Base-by-base conservation (phyloP, 2,797 vertebrate genomes). In the Smutsia temminckii region DNA sequence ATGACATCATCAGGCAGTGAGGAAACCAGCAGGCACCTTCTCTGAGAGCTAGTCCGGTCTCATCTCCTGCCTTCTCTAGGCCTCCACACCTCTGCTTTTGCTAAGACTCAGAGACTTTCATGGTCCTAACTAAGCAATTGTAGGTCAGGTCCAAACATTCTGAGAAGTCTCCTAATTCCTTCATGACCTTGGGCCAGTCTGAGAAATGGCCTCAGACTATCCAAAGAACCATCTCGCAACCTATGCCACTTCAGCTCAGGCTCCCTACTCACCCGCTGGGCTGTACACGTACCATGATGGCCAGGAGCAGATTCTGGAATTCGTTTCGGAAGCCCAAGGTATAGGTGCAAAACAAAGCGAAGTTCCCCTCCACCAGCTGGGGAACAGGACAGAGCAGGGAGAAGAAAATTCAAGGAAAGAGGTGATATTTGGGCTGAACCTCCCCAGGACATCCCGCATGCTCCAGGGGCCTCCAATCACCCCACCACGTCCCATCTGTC, bases 341-440 rank as follows among this genome's bases (percentile, higher is more conserved):
- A 37, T 99, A 99, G 85, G 98, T 99, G 96, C 99, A 99, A 98
- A 99, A 99, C 79, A 99, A 98, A 16, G 99, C 99, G n/a, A 99
- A 99, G 98, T 99, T 99, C 53, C 99, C 99, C 64, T 99, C 99
- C 92, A 99, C 98, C 29, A 99, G 98, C 99, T 99, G 88, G 14
- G 29, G 29, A 21, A 40, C 1, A 5, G 32, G 3, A 69, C 3
- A 53, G 4, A 1, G 1, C 6, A 8, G 21, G 16, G 61, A 57
- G 21, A 68, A 93, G 66, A 34, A 69, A 64, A 92, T 12, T 21
- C 23, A 88, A 68, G n/a, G 12, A 53, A 79, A 74, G 46, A 93
- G 16, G 59, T 89, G 53, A 78, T 20, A 5, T 17, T n/a, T 49
- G 25, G 42, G 18, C 11, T 49, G 0, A 51, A 53, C 37, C n/a